Evolutionary conservation across 1,140 invertebrate genomes (phyloP).

Genomic region (Zaprionus lachaisei): DNA sequence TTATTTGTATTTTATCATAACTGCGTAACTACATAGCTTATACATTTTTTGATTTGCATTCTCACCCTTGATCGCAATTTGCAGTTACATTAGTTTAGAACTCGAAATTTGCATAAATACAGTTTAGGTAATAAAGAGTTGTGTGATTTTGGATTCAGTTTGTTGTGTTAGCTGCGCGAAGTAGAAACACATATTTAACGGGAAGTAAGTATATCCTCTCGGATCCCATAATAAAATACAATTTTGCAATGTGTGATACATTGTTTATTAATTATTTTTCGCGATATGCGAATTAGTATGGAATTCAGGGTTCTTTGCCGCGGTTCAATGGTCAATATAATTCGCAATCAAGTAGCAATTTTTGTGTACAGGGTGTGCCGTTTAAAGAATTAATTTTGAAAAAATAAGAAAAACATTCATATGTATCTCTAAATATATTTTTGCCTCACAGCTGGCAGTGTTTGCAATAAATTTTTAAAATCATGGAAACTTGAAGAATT

Average conservation of each 20-base stretch:
- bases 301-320: conserved; percentile 31
- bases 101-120: background rate
- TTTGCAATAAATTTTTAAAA: conserved; percentile 46
- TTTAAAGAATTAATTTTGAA: conserved; percentile 13
- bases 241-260: conserved; percentile 14
- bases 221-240: background rate
- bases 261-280: conserved; percentile 37
- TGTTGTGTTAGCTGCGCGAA: background rate
- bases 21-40: no score
- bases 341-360: conserved; percentile 14
- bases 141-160: background rate
- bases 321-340: conserved; percentile 18
- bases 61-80: no score
- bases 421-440: background rate
- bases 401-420: conserved; percentile 2
- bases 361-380: conserved; percentile 16
- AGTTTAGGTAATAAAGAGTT: background rate
- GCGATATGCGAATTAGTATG: conserved; percentile 28
- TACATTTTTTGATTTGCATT: no score
- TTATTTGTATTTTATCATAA: no score
- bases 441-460: conserved; percentile 73
- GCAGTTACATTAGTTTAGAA: background rate
- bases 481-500: background rate
- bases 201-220: background rate
- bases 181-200: background rate